Conservation (phyloP, 23 tunicate genomes). For the Ciona savignyi region DNA sequence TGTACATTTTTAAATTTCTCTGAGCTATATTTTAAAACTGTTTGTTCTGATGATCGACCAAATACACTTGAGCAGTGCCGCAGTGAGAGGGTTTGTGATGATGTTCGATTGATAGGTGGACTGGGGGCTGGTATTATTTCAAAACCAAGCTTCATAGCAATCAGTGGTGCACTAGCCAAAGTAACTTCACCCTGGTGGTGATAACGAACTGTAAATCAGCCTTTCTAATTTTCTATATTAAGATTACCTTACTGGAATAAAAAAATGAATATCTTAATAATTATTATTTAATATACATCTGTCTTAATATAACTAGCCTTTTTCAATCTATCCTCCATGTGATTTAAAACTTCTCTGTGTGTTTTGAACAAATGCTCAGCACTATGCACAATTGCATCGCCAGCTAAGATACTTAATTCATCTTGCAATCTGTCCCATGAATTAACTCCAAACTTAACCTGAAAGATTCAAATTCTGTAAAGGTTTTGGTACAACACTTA, state of each 20-base stretch:
- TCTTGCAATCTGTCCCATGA: constrained; percentile 30
- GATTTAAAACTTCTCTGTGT: neutral
- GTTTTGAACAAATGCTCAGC: neutral
- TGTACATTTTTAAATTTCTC: too few relatives aligned
- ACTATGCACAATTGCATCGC: constrained; percentile 8
- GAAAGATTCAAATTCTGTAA: too few relatives aligned
- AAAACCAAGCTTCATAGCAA: neutral
- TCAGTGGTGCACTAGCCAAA: neutral
- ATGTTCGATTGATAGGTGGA: neutral
- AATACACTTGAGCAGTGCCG: neutral
- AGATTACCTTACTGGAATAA: too few relatives aligned
- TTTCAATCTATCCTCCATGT: neutral
- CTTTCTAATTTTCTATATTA: too few relatives aligned
- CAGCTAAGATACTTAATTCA: constrained; percentile 16
- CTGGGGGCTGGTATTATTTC: neutral
- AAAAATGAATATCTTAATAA: too few relatives aligned
- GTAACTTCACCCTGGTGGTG: neutral
- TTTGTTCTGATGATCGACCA: too few relatives aligned
- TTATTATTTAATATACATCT: too few relatives aligned
- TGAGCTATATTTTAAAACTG: too few relatives aligned
- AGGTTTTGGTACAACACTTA: too few relatives aligned
- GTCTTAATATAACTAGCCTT: too few relatives aligned
- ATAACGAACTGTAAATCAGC: too few relatives aligned
- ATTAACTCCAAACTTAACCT: constrained; percentile 28
- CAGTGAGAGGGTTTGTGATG: neutral